phyloP scores from a whole-genome alignment of 2,113 vertebrate genomes.

The Ceyx cyanopectus region DNA sequence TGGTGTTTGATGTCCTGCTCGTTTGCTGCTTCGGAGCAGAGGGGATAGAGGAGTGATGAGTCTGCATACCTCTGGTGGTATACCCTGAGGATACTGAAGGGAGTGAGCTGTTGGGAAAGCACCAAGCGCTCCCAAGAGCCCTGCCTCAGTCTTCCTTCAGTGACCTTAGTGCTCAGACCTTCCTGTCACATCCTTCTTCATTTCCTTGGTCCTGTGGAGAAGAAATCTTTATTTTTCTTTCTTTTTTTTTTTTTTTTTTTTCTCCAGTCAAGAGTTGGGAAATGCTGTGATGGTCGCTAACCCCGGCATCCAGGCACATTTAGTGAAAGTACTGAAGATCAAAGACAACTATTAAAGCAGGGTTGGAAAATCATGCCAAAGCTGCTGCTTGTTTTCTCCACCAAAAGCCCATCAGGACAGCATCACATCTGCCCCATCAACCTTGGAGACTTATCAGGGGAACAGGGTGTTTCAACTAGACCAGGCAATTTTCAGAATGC shows the following conservation, averaged over 20 bases:
- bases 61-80: neutral
- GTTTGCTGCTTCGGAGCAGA: neutral
- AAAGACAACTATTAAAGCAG: neutral
- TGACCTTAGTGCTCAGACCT: neutral
- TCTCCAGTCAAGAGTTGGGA: neutral
- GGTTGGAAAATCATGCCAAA: neutral
- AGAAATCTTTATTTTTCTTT: neutral
- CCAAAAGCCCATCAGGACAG: neutral
- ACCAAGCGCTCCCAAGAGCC: neutral
- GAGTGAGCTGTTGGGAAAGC: neutral
- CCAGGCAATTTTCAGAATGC: neutral
- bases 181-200: neutral
- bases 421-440: accelerated
- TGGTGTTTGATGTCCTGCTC: neutral
- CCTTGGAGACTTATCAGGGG: neutral
- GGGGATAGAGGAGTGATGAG: neutral
- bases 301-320: neutral
- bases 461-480: neutral
- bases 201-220: too few species aligned
- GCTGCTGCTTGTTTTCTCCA: neutral
- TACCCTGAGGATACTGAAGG: neutral
- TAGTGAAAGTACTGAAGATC: neutral
- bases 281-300: neutral
- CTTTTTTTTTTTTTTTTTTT: neutral
- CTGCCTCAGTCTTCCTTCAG: neutral